Conservation (phyloP, 2,888 invertebrate species). For the Papilio elwesi region DNA sequence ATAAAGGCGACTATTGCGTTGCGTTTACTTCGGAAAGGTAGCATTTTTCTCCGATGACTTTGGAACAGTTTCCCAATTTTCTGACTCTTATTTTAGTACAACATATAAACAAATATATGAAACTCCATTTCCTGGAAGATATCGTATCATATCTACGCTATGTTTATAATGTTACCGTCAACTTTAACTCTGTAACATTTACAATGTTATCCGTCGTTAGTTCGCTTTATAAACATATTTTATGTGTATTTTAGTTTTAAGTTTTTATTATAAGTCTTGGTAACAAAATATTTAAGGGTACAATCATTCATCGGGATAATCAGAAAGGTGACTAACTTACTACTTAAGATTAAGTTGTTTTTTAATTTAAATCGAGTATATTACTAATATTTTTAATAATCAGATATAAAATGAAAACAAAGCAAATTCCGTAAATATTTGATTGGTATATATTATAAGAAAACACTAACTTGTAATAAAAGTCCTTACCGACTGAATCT, state of each 20-base stretch:
- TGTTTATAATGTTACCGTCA: not conserved
- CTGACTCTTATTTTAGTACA: too few species aligned
- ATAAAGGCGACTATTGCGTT: too few species aligned
- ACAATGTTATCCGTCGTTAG: conserved; percentile 9
- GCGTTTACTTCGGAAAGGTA: too few species aligned
- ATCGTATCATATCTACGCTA: not conserved
- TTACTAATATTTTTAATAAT: not conserved
- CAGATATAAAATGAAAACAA: not conserved
- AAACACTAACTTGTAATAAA: too few species aligned
- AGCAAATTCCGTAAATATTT: not conserved
- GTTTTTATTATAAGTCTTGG: not conserved
- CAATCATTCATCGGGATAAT: conserved; percentile 8
- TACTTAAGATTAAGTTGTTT: too few species aligned
- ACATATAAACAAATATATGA: too few species aligned
- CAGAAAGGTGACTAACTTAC: too few species aligned
- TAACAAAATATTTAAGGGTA: conserved; percentile 21
- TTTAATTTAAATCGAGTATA: too few species aligned
- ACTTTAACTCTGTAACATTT: not conserved
- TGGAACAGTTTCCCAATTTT: too few species aligned
- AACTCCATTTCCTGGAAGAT: not conserved
- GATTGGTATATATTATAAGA: not conserved
- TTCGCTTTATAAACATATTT: conserved; percentile 29
- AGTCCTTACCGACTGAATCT: too few species aligned
- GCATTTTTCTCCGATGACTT: not conserved
- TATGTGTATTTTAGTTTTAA: conserved; percentile 21